These are phyloP conservation scores for Varanus komodoensis DNA, from an alignment of 2,113 vertebrate species.

Conservation along the genomic window DNA sequence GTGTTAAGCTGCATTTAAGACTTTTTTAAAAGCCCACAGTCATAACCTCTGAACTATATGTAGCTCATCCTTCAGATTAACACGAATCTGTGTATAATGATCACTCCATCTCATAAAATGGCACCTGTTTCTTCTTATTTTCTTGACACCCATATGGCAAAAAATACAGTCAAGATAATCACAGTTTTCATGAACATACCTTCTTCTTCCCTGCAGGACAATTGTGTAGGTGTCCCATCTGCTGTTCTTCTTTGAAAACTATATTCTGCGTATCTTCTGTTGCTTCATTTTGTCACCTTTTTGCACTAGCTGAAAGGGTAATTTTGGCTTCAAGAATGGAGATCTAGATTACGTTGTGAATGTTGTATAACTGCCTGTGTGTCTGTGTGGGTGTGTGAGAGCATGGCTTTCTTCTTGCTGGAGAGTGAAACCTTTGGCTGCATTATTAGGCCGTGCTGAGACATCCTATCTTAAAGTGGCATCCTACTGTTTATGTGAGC, in stretches of 20 bases:
- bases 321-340: neutral
- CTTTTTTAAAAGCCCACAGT: neutral
- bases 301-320: neutral
- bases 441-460: too few relatives aligned
- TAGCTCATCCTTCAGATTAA: neutral
- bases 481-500: too few relatives aligned
- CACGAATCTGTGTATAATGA: neutral
- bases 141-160: neutral
- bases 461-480: too few relatives aligned
- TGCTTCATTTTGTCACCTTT: neutral
- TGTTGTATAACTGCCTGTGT: neutral
- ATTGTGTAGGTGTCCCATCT: neutral
- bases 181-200: accelerated
- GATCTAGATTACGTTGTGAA: neutral
- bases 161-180: neutral
- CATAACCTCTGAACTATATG: neutral
- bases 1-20: neutral
- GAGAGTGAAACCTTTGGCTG: too few relatives aligned
- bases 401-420: neutral
- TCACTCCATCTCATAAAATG: neutral
- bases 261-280: neutral
- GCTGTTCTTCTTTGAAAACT: neutral
- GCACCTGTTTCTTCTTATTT: neutral
- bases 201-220: too few relatives aligned
- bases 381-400: neutral